Evolutionary conservation across 2,797 vertebrate species (phyloP), one percentile per base, ranked within the genome.

Genomic region (Cryptoprocta ferox): DNA sequence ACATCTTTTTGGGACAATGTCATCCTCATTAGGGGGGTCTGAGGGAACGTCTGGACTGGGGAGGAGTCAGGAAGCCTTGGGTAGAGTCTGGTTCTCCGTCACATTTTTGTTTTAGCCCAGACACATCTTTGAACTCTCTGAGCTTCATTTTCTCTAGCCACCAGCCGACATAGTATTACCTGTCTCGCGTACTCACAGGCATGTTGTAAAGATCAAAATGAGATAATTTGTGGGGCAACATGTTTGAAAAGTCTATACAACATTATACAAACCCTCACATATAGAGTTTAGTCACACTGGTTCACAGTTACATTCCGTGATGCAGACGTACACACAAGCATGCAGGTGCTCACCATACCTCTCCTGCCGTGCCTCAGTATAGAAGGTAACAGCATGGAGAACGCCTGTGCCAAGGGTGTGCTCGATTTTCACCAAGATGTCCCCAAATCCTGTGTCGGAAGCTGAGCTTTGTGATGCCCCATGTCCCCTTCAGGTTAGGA

Each of bases 131-230:
- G 92, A 97, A 90, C 28, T 88, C 76, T 66, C 59, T 0, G 0
- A 68, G 39, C n/a, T 84, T 85, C 14, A 1, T 85, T 75, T 56
- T 79, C 48, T 80, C 84, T 95, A 50, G 39, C 84, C 73, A 92
- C 94, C 48, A 53, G 61, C 50, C 89, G 85, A 75, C 78, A 35
- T 14, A 35, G 59, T 24, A 45, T 91, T 85, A 59, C 32, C 30
- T 6, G 35, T 90, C 94, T 82, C 80, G 14, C 19, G 4, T 81
- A 56, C 30, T 92, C 83, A 30, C n/a, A 65, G 78, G 81, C 21
- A 7, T 90, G 63, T 84, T 85, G 45, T 96, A 82, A 96, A 97
- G 94, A 95, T 85, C 71, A 68, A 91, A 90, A 76, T 89, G 85
- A 96, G 94, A 92, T 95, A 73, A 91, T 35, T 3, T 92, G 66